Evolutionary conservation across 2,797 vertebrate species (phyloP).

Genomic region (Sebastes taczanowskii): DNA sequence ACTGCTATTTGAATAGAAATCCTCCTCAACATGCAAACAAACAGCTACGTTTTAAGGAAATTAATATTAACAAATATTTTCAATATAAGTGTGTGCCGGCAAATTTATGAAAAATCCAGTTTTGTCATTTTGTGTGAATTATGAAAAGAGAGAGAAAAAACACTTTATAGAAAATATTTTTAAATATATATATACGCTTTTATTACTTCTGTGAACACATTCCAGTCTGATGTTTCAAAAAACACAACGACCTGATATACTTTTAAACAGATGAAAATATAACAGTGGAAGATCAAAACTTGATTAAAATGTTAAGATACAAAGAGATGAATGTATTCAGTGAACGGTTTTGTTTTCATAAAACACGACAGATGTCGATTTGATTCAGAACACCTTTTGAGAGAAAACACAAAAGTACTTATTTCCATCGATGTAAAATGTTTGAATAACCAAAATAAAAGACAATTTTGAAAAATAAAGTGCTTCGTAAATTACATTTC

Average conservation of each 20-base stretch:
- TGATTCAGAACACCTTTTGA: conserved; percentile 14
- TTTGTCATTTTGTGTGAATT: conserved; percentile 41
- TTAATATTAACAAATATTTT: not conserved
- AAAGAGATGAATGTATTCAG: conserved; percentile 23
- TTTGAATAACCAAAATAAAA: conserved; percentile 57
- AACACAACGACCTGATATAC: not conserved
- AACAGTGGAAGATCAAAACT: conserved; percentile 3
- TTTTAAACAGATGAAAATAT: conserved; percentile 26
- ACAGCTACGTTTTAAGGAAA: conserved; percentile 3
- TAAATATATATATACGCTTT: conserved; percentile 19
- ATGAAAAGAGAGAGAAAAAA: not conserved
- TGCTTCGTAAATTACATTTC: not conserved
- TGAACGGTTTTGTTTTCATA: conserved; percentile 41
- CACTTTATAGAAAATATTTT: conserved; percentile 35
- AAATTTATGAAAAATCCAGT: conserved; percentile 6
- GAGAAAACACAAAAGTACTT: conserved; percentile 13
- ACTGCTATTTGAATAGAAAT: not conserved
- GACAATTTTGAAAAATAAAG: conserved; percentile 26
- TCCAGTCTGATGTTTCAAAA: conserved; percentile 29
- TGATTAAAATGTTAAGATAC: conserved; percentile 1
- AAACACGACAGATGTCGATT: not conserved
- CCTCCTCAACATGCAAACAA: not conserved
- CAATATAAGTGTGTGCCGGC: conserved; percentile 22
- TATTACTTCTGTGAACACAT: conserved; percentile 40
- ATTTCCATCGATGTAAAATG: conserved; percentile 27